Percentiles rank a stretch among this genome's conserved stretches.
phyloP scores from a whole-genome alignment of 1,140 invertebrate species.

The Prorops nasuta region DNA sequence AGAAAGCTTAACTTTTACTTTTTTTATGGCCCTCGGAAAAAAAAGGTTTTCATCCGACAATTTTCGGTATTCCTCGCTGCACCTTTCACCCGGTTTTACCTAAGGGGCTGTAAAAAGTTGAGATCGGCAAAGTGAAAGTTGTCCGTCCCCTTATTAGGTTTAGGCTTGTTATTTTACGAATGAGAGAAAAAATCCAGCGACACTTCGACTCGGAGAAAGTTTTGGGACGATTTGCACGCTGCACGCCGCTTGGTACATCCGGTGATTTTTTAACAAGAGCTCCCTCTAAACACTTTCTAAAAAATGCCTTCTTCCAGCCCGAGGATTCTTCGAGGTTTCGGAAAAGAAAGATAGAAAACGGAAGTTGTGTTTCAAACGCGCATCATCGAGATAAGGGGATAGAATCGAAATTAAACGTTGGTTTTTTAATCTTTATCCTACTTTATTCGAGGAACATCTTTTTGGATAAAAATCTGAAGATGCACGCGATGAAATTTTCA shows the following conservation, averaged over 20 bases:
- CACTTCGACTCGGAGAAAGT: slow-evolving; percentile 25
- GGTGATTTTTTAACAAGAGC: too few species aligned
- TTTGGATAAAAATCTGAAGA: too few species aligned
- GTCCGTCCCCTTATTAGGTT: slow-evolving; percentile 10
- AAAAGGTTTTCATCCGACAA: slow-evolving; percentile 25
- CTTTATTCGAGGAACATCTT: too few species aligned
- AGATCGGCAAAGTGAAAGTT: slow-evolving; percentile 38
- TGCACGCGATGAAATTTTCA: too few species aligned
- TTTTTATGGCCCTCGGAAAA: slow-evolving; percentile 33
- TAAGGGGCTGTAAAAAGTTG: slow-evolving; percentile 27
- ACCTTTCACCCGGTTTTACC: slow-evolving; percentile 14
- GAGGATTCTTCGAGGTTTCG: too few species aligned
- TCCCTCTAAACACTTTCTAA: too few species aligned
- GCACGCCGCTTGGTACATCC: not conserved
- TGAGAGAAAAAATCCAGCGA: slow-evolving; percentile 9
- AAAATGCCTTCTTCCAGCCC: too few species aligned
- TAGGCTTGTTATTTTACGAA: slow-evolving; percentile 7
- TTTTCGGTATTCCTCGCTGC: slow-evolving; percentile 14
- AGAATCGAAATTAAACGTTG: too few species aligned
- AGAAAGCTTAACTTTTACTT: slow-evolving; percentile 27
- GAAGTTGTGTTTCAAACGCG: too few species aligned
- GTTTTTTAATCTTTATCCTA: too few species aligned
- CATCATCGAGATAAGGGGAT: too few species aligned
- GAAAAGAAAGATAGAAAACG: too few species aligned
- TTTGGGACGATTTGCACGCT: slow-evolving; percentile 6